phyloP scores from a whole-genome alignment of 2,888 invertebrate species.

The Eristalis intricaria region DNA sequence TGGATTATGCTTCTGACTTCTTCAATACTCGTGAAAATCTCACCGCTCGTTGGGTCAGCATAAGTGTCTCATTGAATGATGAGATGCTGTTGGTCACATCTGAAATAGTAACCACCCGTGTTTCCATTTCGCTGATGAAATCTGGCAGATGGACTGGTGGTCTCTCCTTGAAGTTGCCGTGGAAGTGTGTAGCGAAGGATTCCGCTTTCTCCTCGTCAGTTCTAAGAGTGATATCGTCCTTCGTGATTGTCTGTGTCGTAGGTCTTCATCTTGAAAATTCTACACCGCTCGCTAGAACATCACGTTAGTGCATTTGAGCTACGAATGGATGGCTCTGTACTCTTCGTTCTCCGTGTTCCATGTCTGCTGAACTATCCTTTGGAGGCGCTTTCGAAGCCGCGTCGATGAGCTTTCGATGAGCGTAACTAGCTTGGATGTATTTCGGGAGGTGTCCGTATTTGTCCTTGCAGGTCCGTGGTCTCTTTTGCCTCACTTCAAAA shows the following conservation, averaged over 20 bases:
- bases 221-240: not conserved
- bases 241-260: not conserved
- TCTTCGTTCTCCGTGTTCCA: conserved; percentile 4
- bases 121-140: no score
- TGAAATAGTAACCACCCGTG: not conserved
- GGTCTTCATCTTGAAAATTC: not conserved
- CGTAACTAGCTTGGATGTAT: not conserved
- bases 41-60: no score
- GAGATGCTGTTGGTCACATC: not conserved
- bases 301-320: not conserved
- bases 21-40: no score
- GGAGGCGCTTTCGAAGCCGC: not conserved
- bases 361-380: not conserved
- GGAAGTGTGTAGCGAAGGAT: no score
- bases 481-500: not conserved
- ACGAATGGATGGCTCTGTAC: not conserved
- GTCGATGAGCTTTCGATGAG: not conserved
- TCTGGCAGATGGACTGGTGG: no score
- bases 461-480: not conserved
- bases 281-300: no score
- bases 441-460: conserved; percentile 1
- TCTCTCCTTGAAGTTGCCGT: no score
- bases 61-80: no score
- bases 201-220: not conserved
- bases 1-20: no score